Conservation (phyloP, 2,797 vertebrate genomes). For the Paguma larvata region DNA sequence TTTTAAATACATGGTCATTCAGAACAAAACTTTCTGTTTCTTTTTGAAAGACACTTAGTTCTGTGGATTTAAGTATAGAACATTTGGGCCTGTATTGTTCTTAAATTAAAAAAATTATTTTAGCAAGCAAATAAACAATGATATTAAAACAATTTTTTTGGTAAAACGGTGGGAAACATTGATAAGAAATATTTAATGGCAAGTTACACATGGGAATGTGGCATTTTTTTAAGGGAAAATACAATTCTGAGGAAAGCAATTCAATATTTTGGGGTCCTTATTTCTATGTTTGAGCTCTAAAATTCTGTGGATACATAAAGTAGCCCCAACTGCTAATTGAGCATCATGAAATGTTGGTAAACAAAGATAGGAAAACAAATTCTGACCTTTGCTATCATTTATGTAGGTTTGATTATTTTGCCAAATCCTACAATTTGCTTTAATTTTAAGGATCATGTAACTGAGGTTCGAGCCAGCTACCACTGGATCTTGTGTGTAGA, state of each 20-base stretch:
- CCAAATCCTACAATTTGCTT: background rate
- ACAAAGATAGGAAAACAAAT: background rate
- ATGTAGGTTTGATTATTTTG: background rate
- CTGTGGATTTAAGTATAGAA: background rate
- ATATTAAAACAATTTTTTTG: slow-evolving; percentile 24
- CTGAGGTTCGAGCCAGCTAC: background rate
- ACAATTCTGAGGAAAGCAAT: background rate
- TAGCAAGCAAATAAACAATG: background rate
- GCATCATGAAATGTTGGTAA: background rate
- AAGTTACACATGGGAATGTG: background rate
- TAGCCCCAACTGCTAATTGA: background rate
- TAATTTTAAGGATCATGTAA: background rate
- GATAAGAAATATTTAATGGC: background rate
- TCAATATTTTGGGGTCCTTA: background rate
- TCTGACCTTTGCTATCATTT: background rate
- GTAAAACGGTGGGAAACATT: background rate
- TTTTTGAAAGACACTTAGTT: background rate
- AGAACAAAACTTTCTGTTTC: background rate
- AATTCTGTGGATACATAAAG: background rate
- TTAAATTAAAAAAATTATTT: slow-evolving; percentile 21
- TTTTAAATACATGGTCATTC: background rate
- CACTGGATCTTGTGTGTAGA: background rate
- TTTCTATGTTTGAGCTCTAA: background rate
- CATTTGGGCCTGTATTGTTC: background rate
- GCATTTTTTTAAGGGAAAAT: background rate